Evolutionary conservation across 2,113 vertebrate species (phyloP).

Genomic region (Canis aureus): DNA sequence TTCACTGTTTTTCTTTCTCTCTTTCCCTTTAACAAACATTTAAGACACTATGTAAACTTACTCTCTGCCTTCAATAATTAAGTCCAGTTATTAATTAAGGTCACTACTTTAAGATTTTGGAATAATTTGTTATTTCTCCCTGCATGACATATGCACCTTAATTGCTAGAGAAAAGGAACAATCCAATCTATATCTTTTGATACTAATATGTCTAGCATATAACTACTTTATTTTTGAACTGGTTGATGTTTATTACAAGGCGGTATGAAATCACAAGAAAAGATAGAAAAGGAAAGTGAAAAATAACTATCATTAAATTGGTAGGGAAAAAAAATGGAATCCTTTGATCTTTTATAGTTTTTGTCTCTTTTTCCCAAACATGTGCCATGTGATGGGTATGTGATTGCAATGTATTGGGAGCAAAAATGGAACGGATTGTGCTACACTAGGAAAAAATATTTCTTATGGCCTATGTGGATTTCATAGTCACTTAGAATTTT

Average conservation of each 20-base stretch:
- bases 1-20: background rate
- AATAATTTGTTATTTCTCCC: background rate
- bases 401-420: background rate
- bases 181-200: background rate
- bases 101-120: background rate
- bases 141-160: background rate
- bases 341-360: background rate
- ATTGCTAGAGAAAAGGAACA: background rate
- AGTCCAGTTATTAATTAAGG: background rate
- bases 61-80: background rate
- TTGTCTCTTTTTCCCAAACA: background rate
- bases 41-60: background rate
- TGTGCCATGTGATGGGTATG: background rate
- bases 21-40: background rate
- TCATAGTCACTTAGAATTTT: background rate
- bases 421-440: background rate
- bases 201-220: background rate
- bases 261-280: background rate
- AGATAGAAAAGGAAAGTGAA: background rate
- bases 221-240: background rate
- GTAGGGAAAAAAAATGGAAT: background rate
- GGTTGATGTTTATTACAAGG: background rate
- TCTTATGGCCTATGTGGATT: background rate
- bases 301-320: background rate
- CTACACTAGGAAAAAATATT: background rate